A percentile compares a stretch with the other conserved stretches of the same genome.
Conservation (phyloP, 2,113 vertebrate genomes). For the Aspiorhynchus laticeps region DNA sequence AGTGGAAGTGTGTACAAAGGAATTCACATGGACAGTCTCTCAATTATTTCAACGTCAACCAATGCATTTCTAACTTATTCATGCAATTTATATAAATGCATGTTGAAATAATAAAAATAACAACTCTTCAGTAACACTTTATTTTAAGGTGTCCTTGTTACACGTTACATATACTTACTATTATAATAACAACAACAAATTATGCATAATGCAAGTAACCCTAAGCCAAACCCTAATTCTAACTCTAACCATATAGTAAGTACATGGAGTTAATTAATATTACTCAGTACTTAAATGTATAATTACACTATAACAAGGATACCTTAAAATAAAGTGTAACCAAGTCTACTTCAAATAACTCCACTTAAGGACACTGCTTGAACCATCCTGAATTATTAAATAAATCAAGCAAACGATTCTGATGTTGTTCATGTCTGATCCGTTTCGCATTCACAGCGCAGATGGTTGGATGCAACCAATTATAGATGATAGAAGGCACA, state of each 20-base stretch:
- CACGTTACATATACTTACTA: too few relatives aligned
- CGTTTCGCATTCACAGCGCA: not conserved
- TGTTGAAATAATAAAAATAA: not conserved
- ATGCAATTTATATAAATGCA: not conserved
- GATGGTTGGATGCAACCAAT: not conserved
- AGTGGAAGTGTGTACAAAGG: not conserved
- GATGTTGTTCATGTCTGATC: not conserved
- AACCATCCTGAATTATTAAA: not conserved
- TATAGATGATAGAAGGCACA: not conserved
- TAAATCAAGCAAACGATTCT: not conserved
- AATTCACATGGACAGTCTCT: not conserved
- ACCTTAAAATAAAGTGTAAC: too few relatives aligned
- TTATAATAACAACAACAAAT: too few relatives aligned
- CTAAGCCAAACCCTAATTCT: too few relatives aligned
- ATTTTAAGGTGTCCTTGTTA: too few relatives aligned
- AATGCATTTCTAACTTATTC: not conserved
- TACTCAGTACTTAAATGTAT: too few relatives aligned
- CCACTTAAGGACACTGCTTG: not conserved
- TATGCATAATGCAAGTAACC: too few relatives aligned
- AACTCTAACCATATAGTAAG: too few relatives aligned
- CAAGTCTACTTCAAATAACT: not conserved
- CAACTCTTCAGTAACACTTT: not conserved
- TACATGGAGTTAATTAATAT: too few relatives aligned
- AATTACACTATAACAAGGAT: too few relatives aligned
- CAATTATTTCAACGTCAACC: not conserved